phyloP scores from a whole-genome alignment of 2,113 vertebrate species.

The Alligator mississippiensis region DNA sequence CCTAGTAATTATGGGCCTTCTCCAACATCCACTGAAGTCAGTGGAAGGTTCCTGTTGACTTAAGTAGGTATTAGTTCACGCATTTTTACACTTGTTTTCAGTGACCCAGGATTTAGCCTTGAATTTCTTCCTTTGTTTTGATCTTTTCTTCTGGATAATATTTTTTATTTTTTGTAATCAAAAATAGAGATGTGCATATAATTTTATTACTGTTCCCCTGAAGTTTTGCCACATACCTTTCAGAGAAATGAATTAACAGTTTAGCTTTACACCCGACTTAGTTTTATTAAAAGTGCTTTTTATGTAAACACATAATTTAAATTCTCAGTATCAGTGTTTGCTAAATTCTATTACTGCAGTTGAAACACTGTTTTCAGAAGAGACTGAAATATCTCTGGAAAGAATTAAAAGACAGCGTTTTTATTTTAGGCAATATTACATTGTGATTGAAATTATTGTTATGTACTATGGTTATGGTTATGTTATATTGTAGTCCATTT shows the following conservation, averaged over 20 bases:
- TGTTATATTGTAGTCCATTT: background rate
- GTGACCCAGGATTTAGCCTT: background rate
- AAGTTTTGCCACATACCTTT: background rate
- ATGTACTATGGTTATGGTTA: too few relatives aligned
- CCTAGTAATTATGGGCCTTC: background rate
- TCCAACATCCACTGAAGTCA: background rate
- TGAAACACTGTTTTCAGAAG: conserved; percentile 15
- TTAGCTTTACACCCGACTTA: background rate
- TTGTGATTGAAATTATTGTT: conserved; percentile 5
- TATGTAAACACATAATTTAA: conserved; percentile 49
- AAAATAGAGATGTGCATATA: background rate
- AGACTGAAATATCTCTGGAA: background rate
- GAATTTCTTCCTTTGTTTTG: background rate
- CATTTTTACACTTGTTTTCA: background rate
- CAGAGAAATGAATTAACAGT: conserved; percentile 22
- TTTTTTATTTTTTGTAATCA: background rate
- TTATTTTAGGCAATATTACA: conserved; percentile 34
- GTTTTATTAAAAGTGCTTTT: background rate
- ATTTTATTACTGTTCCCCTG: background rate
- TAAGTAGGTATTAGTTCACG: background rate
- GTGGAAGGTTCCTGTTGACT: background rate
- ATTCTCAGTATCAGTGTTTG: background rate
- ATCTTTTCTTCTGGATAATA: background rate
- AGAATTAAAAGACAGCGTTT: conserved; percentile 1
- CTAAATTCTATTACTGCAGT: background rate